Evolutionary conservation across 2,888 invertebrate species (phyloP).

Genomic region (Acanthosepion lycidas): DNA sequence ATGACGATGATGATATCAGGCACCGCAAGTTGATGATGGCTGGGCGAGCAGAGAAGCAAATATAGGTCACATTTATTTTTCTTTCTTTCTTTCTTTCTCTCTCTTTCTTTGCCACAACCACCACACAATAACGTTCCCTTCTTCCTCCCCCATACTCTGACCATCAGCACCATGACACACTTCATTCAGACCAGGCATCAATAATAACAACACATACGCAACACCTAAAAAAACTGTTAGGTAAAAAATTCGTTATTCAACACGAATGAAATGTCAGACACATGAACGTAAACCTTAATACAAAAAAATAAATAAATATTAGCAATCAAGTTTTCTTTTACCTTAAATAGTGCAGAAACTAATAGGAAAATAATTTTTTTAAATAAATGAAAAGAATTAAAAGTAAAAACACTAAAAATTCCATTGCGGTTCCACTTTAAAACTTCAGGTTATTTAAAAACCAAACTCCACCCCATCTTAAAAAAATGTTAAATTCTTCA

Average conservation of each 20-base stretch:
- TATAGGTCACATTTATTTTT: background rate
- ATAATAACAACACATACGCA: background rate
- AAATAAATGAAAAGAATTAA: too few species aligned
- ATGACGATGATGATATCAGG: background rate
- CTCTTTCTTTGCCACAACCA: background rate
- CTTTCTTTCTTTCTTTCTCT: too few species aligned
- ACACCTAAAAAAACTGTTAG: background rate
- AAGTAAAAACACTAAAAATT: too few species aligned
- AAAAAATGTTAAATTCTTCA: too few species aligned
- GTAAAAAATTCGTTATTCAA: too few species aligned
- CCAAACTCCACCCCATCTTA: too few species aligned
- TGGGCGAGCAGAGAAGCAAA: background rate
- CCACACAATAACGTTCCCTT: background rate
- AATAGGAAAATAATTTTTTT: too few species aligned
- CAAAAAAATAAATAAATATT: background rate
- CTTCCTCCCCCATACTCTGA: background rate
- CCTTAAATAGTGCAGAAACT: too few species aligned
- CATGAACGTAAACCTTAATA: background rate
- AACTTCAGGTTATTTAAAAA: too few species aligned
- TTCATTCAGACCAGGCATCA: background rate
- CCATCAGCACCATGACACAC: conserved; percentile 15
- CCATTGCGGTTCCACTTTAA: too few species aligned
- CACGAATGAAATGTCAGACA: background rate
- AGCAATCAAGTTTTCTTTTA: background rate
- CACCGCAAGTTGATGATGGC: conserved; percentile 14